Evolutionary conservation across 1,140 invertebrate species (phyloP), one percentile per base, ranked within the genome.

Genomic region (Eufriesea mexicana): DNA sequence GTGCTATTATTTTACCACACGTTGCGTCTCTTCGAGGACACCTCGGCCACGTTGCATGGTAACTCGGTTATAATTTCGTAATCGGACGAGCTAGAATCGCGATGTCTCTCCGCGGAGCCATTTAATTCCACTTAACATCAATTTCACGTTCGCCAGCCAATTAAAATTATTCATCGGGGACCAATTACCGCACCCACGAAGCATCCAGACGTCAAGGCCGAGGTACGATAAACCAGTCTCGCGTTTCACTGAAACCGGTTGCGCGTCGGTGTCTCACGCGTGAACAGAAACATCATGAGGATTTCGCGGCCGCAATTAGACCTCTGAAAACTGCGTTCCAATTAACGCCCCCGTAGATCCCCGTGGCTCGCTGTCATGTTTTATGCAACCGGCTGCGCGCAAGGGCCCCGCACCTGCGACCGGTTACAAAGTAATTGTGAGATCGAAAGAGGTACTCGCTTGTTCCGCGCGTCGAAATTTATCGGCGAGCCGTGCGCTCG

Each of bases 261-360:
- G 9, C 49, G 55, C 55, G 57, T n/a, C 61, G 70, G 62, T 55
- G 55, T 25, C 42, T 71, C 18, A 23, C 59, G 4, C n/a, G 10
- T 16, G 42, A 59, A 81, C 75, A 83, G 49, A 68, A 72, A 35
- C 51, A 61, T 72, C 57, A 45, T 6, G 55, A 51, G 45, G 55
- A 74, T 62, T 61, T 72, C 57, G 80, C 59, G 64, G 54, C 28
- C 72, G 79, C 64, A 86, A 83, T 83, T 83, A 83, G 68, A 57
- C 25, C 57, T 49, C 45, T 83, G 64, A 75, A 83, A 86, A 83
- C 59, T 75, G 54, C 61, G 73, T 75, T 55, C 47, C 71, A 86
- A 87, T 85, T 86, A 85, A 86, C 73, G 59, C 81, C 35, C 45
- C 28, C 74, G 64, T 64, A 74, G 68, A 23, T 51, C 35, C 59